Evolutionary conservation across 2,888 invertebrate species (phyloP), one percentile per base, ranked within the genome.

Genomic region (Watsonalla binaria): DNA sequence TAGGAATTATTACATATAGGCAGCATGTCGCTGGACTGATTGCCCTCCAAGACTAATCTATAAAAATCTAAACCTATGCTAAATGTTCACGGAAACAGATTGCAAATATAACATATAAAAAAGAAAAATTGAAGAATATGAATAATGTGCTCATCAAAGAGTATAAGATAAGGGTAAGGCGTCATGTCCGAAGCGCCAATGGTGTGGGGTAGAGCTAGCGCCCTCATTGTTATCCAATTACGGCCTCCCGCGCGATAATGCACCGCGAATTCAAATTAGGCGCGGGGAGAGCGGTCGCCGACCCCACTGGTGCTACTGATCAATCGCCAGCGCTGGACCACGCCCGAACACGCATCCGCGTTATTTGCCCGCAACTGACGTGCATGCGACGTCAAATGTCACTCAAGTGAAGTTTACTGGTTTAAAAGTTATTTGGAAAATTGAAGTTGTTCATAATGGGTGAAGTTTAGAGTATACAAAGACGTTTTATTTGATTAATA

Each of bases 191-290:
- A 74, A 70, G 72, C 70, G 71, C 78, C 74, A 74, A 75, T 72
- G 63, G 68, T 63, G 59, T 64, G 63, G 73, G 86, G 85, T 78
- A 85, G 85, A 81, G 84, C 80, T 77, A 77, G 77, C 81, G 81
- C 86, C 86, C 84, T 81, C 85, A 88, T 90, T 88, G 89, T 90
- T 89, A 90, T 89, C 90, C 89, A 89, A 90, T 90, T 90, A 90
- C 82, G 82, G 74, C 79, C 82, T 84, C 87, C 87, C 84, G 86
- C 84, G 82, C 83, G 87, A 84, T 87, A 88, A 89, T 87, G 81
- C 83, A 86, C 84, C 82, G 90, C 88, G 87, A 89, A 90, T 90
- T 89, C 85, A 88, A 90, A 90, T 90, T 86, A 88, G 87, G 84
- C 78, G 72, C 81, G 71, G 84, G 88, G 89, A 85, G 87, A 86